These are phyloP conservation scores for Zapus hudsonius DNA, from an alignment of 2,113 vertebrate genomes.

Conservation along the genomic window DNA sequence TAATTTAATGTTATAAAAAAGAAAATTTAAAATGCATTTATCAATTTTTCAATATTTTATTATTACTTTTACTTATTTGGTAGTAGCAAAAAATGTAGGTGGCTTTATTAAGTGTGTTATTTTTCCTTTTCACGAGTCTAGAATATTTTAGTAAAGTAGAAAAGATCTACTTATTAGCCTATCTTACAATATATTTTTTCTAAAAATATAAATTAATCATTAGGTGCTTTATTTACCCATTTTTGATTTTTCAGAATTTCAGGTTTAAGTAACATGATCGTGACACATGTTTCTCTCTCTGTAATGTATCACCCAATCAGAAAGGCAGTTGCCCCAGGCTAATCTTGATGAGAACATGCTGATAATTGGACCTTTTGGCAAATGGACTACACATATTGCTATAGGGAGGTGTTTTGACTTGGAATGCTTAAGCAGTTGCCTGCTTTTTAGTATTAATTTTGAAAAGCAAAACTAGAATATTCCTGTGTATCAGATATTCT, in stretches of 20 bases:
- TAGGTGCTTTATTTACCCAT: background rate
- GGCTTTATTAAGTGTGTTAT: background rate
- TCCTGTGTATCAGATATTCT: background rate
- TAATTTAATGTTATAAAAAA: background rate
- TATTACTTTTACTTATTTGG: background rate
- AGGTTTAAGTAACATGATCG: background rate
- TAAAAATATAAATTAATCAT: background rate
- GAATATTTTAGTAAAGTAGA: background rate
- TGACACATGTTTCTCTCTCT: constrained; percentile 24
- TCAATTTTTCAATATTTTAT: background rate
- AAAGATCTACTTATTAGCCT: background rate
- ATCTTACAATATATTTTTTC: background rate
- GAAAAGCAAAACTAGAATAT: background rate
- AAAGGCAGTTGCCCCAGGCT: constrained; percentile 16
- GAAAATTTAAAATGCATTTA: background rate
- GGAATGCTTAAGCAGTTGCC: background rate
- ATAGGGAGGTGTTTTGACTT: background rate
- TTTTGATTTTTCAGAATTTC: constrained; percentile 20
- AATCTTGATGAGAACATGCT: constrained; percentile 49
- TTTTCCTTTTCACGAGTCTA: background rate
- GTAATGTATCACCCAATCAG: background rate
- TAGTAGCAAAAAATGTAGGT: background rate
- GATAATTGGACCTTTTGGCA: constrained; percentile 39
- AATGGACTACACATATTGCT: constrained; percentile 23
- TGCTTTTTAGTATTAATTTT: background rate